Evolutionary conservation across 2,797 vertebrate genomes (phyloP), one percentile per base, ranked within the genome.

Genomic region (Rhinella marina): DNA sequence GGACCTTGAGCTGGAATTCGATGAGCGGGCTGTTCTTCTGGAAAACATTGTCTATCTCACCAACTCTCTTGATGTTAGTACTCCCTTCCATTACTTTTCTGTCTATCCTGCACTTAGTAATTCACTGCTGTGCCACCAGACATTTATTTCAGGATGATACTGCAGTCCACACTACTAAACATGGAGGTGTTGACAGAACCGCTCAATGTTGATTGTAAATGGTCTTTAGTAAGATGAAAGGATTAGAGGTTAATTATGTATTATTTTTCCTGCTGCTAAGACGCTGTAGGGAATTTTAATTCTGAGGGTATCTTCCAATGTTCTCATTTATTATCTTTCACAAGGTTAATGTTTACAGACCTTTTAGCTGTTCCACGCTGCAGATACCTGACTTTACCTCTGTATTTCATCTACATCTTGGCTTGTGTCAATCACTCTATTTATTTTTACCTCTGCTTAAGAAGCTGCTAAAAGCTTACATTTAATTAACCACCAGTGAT

Each of bases 31-130:
- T 0, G 98, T 99, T 76, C 94, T 99, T 57, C 92, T 95, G 94
- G 97, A 99, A 91, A 99, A 99, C 87, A 95, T 98, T 64, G 97
- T 98, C 75, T 99, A 99, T 87, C 85, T 99, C 90, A 99, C 97
- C 82, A 99, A 98, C 92, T 97, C 98, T 87, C 92, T 99, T 64
- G 98, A 99, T 96, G 98, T 98, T 90, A 88, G 93, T 77, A 61
- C 32, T 16, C 12, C 13, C 41, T 19, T 21, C 54, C 19, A 13
- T 7, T 41, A 41, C 17, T 25, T 23, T 29, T 32, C 16, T 83
- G 13, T 57, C 59, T 29, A 9, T 61, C 27, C 29, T 23, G 78
- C 9, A 21, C 27, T 81, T 66, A 52, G 23, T 50, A 16, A 25
- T n/a, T 64, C 11, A 23, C 19, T 23, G 14, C 32, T 10, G 72